Evolutionary conservation across 92 coral and sea anemone genomes (phyloP), one percentile per base, ranked within the genome.

Genomic region (Porites evermanni): DNA sequence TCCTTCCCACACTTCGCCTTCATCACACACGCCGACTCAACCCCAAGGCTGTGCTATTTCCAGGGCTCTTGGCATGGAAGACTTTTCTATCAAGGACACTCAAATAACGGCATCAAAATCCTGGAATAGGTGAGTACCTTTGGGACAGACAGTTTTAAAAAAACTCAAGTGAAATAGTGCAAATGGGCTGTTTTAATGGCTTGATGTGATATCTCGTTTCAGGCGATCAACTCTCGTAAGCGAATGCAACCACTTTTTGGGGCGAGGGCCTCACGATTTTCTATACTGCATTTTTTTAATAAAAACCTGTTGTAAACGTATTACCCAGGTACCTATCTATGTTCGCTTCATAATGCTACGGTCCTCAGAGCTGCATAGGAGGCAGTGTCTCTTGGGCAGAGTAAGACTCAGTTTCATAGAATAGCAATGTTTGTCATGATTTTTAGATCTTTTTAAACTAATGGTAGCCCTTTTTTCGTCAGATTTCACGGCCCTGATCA

Each of bases 401-500:
- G 44, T 38, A 38, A 38, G 5, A 38, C 44, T 38, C 44, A 38
- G 44, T 38, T 38, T 38, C 44, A 38, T 38, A 38, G 44, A 38
- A 38, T 38, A 0, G 44, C 44, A 38, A 38, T 38, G 44, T 38
- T 4, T 56, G 61, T 14, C 0, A 56, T 8, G 61, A 56, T 8
- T 14, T 56, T 9, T 10, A 10, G 7, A 56, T 2, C 7, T 8
- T 14, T 56, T 0, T 10, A 10, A 56, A 56, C 61, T 56, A 56
- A 56, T 3, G 12, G 44, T 38, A 38, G 44, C 44, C 44, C 44
- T 3, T 64, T 64, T 64, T 79, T 24, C 21, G 14, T 2, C 51
- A 91, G 94, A 56, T 84, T 79, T 76, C 94, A 91, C 72, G 87
- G 91, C 70, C 92, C 94, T 1, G 77, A 75, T 54, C 91, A 91